These are phyloP conservation scores for Listronotus bonariensis DNA, from an alignment of 1,140 invertebrate species.

Conservation along the genomic window DNA sequence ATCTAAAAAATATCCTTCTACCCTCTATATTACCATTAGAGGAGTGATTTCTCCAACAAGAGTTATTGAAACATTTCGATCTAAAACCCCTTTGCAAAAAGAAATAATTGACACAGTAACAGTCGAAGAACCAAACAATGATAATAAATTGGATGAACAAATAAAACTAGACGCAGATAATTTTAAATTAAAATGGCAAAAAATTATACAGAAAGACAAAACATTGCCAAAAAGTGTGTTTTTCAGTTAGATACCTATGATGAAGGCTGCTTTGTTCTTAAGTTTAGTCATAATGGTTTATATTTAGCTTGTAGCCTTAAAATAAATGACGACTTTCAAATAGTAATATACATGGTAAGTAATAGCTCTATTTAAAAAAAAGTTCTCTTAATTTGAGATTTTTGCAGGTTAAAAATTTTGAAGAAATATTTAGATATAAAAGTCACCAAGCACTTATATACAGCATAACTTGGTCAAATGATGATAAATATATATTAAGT, in stretches of 20 bases:
- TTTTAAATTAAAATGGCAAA: background rate
- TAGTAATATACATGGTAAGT: slow-evolving; percentile 45
- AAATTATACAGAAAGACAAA: slow-evolving; percentile 5
- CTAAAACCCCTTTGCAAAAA: slow-evolving; percentile 39
- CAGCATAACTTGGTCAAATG: slow-evolving; percentile 45
- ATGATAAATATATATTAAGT: slow-evolving; percentile 42
- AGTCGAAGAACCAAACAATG: background rate
- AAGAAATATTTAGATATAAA: slow-evolving; percentile 41
- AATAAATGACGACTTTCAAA: slow-evolving; percentile 39
- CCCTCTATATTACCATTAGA: slow-evolving; percentile 45
- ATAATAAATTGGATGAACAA: slow-evolving; percentile 6
- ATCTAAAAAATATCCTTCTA: slow-evolving; percentile 50
- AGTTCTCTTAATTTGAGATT: no score
- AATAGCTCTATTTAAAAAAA: no score
- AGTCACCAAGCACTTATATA: slow-evolving; percentile 50
- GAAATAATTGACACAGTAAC: slow-evolving; percentile 27
- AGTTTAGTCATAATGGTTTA: slow-evolving; percentile 50
- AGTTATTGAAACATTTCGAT: slow-evolving; percentile 39
- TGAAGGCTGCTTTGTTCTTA: slow-evolving; percentile 46
- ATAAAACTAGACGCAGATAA: slow-evolving; percentile 5
- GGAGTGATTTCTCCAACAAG: slow-evolving; percentile 34
- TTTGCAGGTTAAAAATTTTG: slow-evolving; percentile 43
- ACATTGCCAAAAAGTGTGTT: slow-evolving; percentile 44
- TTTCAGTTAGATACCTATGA: slow-evolving; percentile 40
- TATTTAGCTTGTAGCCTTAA: slow-evolving; percentile 47